Percentiles rank a stretch among this genome's conserved stretches.
Evolutionary conservation across 2,888 invertebrate species (phyloP).

Genomic region (Hipparchia semele): DNA sequence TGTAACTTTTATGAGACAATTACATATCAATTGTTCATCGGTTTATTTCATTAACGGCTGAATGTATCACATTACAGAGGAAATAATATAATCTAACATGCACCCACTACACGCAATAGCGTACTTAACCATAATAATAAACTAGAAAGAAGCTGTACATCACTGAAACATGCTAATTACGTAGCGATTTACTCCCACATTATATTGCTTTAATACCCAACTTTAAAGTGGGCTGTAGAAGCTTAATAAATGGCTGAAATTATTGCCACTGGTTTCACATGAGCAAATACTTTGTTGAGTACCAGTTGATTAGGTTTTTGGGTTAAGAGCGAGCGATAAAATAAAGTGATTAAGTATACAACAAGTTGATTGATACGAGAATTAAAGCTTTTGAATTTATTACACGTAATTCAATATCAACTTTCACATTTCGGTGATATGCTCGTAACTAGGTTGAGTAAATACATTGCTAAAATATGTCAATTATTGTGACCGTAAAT

Average conservation of each 20-base stretch:
- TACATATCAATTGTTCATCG: slow-evolving; percentile 30
- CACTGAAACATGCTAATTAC: slow-evolving; percentile 40
- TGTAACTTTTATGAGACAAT: slow-evolving; percentile 28
- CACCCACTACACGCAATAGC: slow-evolving; percentile 54
- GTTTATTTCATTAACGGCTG: slow-evolving; percentile 44
- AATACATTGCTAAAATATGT: slow-evolving; percentile 21
- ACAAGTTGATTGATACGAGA: slow-evolving; percentile 29
- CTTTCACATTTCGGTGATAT: slow-evolving; percentile 31
- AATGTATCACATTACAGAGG: slow-evolving; percentile 38
- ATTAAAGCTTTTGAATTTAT: slow-evolving; percentile 26
- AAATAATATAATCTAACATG: slow-evolving; percentile 43
- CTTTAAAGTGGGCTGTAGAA: slow-evolving; percentile 22
- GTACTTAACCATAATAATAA: slow-evolving; percentile 50
- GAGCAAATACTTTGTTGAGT: slow-evolving; percentile 16
- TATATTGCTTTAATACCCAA: slow-evolving; percentile 38
- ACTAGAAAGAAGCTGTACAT: slow-evolving; percentile 45
- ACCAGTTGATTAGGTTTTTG: slow-evolving; percentile 27
- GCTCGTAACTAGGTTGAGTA: slow-evolving; percentile 30
- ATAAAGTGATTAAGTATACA: slow-evolving; percentile 29
- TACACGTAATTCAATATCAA: slow-evolving; percentile 16
- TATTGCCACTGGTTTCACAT: slow-evolving; percentile 25
- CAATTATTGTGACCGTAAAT: slow-evolving; percentile 24
- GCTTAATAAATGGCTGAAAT: slow-evolving; percentile 27
- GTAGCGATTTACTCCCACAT: slow-evolving; percentile 41
- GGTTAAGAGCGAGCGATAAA: slow-evolving; percentile 34